Evolutionary conservation across 2,113 vertebrate species (phyloP).

Genomic region (Pao palembangensis): DNA sequence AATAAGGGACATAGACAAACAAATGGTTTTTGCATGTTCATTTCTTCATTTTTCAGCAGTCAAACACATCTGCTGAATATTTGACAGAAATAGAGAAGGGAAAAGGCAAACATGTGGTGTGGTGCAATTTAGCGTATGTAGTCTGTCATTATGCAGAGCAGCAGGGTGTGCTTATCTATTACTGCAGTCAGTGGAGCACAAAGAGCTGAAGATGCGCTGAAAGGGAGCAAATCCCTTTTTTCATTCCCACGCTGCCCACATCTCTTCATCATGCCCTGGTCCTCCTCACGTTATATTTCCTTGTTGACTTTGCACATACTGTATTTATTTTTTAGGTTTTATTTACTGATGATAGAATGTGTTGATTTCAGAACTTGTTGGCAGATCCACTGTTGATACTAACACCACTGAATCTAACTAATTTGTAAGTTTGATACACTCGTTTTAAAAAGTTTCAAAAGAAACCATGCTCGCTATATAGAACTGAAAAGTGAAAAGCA

Average conservation of each 20-base stretch:
- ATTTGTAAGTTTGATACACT: too few relatives aligned
- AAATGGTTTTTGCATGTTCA: background rate
- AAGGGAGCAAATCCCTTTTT: slow-evolving; percentile 72
- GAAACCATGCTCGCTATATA: too few relatives aligned
- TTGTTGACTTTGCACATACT: slow-evolving; percentile 17
- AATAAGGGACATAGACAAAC: too few relatives aligned
- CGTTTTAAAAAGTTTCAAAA: too few relatives aligned
- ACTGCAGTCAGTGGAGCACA: slow-evolving; percentile 80
- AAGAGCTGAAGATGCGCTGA: slow-evolving; percentile 81
- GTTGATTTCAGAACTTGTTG: too few relatives aligned
- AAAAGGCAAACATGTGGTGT: slow-evolving; percentile 36
- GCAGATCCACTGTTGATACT: too few relatives aligned
- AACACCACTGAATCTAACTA: too few relatives aligned
- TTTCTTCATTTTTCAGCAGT: background rate
- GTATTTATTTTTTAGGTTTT: too few relatives aligned
- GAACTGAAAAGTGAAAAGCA: slow-evolving; percentile 6
- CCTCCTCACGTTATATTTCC: slow-evolving; percentile 15
- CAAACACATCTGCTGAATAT: slow-evolving; percentile 4
- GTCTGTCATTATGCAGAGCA: slow-evolving; percentile 80
- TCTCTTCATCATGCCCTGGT: slow-evolving; percentile 18
- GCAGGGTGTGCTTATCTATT: slow-evolving; percentile 84
- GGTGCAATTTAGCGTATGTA: slow-evolving; percentile 71
- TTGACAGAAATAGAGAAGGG: slow-evolving; percentile 24
- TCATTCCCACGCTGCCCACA: slow-evolving; percentile 34
- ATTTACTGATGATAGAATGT: too few relatives aligned